Percentiles rank a stretch among this genome's conserved stretches.
These are phyloP conservation scores for Chelonus formosanus DNA, from an alignment of 2,888 invertebrate species.

Conservation along the genomic window DNA sequence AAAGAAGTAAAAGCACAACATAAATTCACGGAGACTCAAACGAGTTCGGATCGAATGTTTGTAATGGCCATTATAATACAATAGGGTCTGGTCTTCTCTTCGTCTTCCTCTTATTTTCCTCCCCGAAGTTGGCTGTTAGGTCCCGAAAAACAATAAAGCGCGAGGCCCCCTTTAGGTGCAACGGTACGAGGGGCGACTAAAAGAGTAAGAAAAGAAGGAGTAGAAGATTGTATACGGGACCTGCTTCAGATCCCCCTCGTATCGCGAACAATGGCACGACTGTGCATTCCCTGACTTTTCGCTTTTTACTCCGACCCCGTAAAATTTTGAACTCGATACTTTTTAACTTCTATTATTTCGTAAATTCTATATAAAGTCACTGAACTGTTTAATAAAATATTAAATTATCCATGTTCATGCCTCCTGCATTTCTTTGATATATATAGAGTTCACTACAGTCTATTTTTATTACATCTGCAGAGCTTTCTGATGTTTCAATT, in stretches of 20 bases:
- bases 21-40: slow-evolving; percentile 28
- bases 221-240: slow-evolving; percentile 17
- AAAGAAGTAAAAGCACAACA: slow-evolving; percentile 33
- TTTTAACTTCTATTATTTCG: no score
- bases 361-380: no score
- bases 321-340: no score
- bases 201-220: not conserved
- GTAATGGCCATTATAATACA: slow-evolving; percentile 62
- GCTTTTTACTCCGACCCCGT: not conserved
- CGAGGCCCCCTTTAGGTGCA: slow-evolving; percentile 32
- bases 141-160: slow-evolving; percentile 39
- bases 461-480: not conserved
- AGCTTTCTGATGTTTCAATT: slow-evolving; percentile 9
- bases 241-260: not conserved
- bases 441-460: no score
- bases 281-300: slow-evolving; percentile 10
- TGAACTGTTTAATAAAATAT: no score
- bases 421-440: not conserved
- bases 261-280: not conserved
- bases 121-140: slow-evolving; percentile 18
- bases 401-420: not conserved
- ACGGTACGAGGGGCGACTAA: slow-evolving; percentile 13
- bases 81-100: slow-evolving; percentile 47
- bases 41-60: slow-evolving; percentile 34
- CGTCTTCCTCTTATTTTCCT: slow-evolving; percentile 33